Base-by-base conservation (phyloP, 2,113 vertebrate species). In the Ellobius talpinus region DNA sequence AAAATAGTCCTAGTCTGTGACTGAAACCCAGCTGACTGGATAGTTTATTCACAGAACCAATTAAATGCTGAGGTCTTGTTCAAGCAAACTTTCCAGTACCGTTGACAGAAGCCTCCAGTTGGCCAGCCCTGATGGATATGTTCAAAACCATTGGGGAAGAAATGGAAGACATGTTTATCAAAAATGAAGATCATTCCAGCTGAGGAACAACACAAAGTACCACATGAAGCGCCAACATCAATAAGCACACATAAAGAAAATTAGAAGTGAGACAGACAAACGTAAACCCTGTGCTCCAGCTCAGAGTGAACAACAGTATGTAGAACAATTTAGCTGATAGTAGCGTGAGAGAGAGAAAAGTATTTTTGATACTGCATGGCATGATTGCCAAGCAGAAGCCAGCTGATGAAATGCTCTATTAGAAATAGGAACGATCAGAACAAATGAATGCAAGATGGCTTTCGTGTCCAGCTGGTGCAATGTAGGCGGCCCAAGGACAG, bases 351-450 rank as follows among this genome's bases (percentile, higher is more conserved):
- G 1, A 31, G n/a, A 2, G 6, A 12, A 52, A 79, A 33, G 8
- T 50, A 65, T 85, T 90, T 93, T 73, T n/a, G 16, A 85, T 81
- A 76, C 45, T 82, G 2, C 0, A 0, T 61, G 89, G 89, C 33
- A 87, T 45, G 50, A 95, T 70, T 96, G 52, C 73, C 50, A 58
- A 88, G 50, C 45, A 93, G 72, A 92, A 96, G 86, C 42, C 93
- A 70, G 66, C 11, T 63, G 58, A 70, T 79, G 29, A 58, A 73
- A 52, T 73, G 92, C 89, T 95, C 92, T 94, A 84, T 29, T 68
- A n/a, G 26, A 92, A 96, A 79, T 39, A 39, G 68, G 33, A 85
- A 90, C 36, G 0, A 74, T 91, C 0, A 82, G 36, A 95, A 77
- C 36, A 77, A 86, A 74, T 87, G 19, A 91, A n/a, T 73, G 74